Conservation (phyloP, 2,888 invertebrate genomes). For the Orchesellides sinensis region DNA sequence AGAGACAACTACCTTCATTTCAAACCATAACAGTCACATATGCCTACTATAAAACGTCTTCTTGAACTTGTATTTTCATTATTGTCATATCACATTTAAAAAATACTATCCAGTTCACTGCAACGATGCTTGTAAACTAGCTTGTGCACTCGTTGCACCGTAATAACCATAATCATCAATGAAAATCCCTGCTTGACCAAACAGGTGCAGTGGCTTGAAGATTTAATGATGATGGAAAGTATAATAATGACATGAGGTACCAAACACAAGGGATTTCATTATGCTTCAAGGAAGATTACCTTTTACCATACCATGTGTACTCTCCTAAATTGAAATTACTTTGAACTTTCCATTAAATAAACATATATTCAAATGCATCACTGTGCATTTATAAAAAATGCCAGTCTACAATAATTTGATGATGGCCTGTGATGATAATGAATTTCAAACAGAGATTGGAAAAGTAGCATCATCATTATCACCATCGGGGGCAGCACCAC, state of each 20-base stretch:
- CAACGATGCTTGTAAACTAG: too few relatives aligned
- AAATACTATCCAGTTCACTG: background rate
- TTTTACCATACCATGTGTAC: background rate
- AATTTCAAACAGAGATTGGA: conserved; percentile 31
- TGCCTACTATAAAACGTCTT: background rate
- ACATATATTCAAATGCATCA: conserved; percentile 8
- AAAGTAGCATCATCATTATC: conserved; percentile 34
- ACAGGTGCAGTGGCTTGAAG: conserved; percentile 18
- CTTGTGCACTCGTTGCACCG: background rate
- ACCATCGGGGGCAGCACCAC: too few relatives aligned
- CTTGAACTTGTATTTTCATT: background rate
- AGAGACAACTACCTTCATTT: background rate
- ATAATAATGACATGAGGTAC: conserved; percentile 12
- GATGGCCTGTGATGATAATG: conserved; percentile 8
- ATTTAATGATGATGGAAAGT: conserved; percentile 11
- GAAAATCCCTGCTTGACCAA: conserved; percentile 13
- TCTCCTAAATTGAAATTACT: conserved; percentile 11
- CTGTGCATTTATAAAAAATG: background rate
- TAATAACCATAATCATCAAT: conserved; percentile 12
- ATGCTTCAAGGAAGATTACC: background rate
- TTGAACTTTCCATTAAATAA: conserved; percentile 43
- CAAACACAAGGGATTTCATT: background rate
- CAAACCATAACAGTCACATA: too few relatives aligned
- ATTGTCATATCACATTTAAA: background rate
- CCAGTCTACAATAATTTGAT: conserved; percentile 4